Percentiles rank a stretch among this genome's conserved stretches.
Conservation (phyloP, 1,140 invertebrate genomes). For the Neoseiulus cucumeris region DNA sequence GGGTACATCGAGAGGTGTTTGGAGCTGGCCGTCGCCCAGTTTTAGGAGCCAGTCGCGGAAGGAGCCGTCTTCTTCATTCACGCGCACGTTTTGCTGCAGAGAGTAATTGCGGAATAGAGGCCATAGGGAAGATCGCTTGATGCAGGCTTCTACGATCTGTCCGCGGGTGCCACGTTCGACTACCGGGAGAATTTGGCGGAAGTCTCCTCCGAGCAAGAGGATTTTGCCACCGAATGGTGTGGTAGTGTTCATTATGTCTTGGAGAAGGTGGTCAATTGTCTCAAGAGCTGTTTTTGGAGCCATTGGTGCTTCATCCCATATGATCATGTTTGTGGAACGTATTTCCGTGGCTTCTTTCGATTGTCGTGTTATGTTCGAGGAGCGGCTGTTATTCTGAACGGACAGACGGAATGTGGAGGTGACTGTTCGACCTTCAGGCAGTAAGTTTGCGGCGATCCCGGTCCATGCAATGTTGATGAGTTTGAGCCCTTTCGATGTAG, state of each 20-base stretch:
- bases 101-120: not conserved
- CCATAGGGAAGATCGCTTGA: slow-evolving; percentile 22
- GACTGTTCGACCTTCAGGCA: slow-evolving; percentile 18
- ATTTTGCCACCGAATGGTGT: slow-evolving; percentile 21
- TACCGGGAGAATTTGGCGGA: slow-evolving; percentile 22
- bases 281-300: slow-evolving; percentile 16
- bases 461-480: slow-evolving; percentile 15
- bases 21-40: too few relatives aligned
- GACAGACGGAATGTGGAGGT: slow-evolving; percentile 17
- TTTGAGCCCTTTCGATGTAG: slow-evolving; percentile 6
- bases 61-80: too few relatives aligned
- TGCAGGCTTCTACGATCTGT: slow-evolving; percentile 17
- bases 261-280: slow-evolving; percentile 17
- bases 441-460: slow-evolving; percentile 21
- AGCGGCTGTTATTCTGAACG: slow-evolving; percentile 15
- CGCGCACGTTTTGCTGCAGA: too few relatives aligned
- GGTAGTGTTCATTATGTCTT: slow-evolving; percentile 17
- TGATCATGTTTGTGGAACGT: slow-evolving; percentile 19
- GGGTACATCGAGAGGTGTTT: not conserved
- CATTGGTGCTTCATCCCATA: slow-evolving; percentile 23
- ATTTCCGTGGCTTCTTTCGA: slow-evolving; percentile 14
- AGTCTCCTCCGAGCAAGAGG: slow-evolving; percentile 23
- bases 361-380: slow-evolving; percentile 13
- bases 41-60: too few relatives aligned
- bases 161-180: slow-evolving; percentile 16